Evolutionary conservation across 2,888 invertebrate genomes (phyloP).

Genomic region (Tipula lateralis): DNA sequence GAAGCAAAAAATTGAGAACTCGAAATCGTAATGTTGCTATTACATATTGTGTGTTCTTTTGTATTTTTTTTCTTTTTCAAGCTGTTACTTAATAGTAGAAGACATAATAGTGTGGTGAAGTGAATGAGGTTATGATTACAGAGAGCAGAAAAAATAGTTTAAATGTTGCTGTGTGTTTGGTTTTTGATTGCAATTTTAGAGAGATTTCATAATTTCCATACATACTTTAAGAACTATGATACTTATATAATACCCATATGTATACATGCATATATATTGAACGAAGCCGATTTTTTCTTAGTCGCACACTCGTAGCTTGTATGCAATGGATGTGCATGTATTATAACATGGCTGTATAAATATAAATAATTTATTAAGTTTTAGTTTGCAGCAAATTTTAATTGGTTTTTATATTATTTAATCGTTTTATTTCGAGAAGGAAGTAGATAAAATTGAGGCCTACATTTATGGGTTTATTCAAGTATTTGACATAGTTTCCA

Average conservation of each 20-base stretch:
- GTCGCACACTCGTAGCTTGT: no score
- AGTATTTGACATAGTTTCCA: slow-evolving; percentile 8
- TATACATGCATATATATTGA: background rate
- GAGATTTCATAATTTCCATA: background rate
- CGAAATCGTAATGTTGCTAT: slow-evolving; percentile 28
- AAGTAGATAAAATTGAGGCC: background rate
- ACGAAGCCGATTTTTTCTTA: background rate
- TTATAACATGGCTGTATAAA: background rate
- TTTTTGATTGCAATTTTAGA: slow-evolving; percentile 24
- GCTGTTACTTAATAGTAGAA: slow-evolving; percentile 25
- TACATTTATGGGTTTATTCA: slow-evolving; percentile 6
- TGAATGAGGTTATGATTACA: slow-evolving; percentile 28
- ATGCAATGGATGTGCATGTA: background rate
- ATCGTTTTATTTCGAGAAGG: background rate
- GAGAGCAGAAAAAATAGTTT: slow-evolving; percentile 20
- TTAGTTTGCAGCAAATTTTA: background rate
- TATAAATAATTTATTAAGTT: background rate
- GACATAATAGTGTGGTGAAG: slow-evolving; percentile 25
- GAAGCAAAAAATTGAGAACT: slow-evolving; percentile 33
- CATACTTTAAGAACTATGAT: background rate
- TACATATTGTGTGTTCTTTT: slow-evolving; percentile 29
- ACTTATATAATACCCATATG: background rate
- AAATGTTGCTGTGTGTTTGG: background rate
- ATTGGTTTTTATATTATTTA: background rate
- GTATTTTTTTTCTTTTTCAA: slow-evolving; percentile 25